A percentile compares a stretch with the other conserved stretches of the same genome.
Evolutionary conservation across 2,888 invertebrate species (phyloP).

Genomic region (Coenonympha arcania): DNA sequence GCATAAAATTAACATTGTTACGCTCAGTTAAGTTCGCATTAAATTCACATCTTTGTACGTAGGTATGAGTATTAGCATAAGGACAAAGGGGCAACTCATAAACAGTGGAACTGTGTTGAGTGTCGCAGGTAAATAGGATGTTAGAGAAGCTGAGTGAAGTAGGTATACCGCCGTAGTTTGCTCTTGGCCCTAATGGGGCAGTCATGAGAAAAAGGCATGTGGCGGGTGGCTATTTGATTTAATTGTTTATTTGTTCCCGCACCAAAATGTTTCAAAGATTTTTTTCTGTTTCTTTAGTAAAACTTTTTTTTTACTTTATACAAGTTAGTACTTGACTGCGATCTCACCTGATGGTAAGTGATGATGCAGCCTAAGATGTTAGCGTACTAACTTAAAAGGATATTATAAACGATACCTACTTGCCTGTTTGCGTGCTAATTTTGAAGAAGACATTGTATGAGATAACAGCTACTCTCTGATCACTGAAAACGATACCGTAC

Average conservation of each 20-base stretch:
- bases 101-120: slow-evolving; percentile 43
- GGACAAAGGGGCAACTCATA: slow-evolving; percentile 44
- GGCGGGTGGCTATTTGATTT: slow-evolving; percentile 20
- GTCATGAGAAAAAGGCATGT: slow-evolving; percentile 28
- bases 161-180: slow-evolving; percentile 21
- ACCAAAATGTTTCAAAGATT: not conserved
- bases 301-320: no score
- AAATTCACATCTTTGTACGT: slow-evolving; percentile 1
- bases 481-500: no score
- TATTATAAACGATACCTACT: no score
- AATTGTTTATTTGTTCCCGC: not conserved
- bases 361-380: no score
- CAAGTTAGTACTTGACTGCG: no score
- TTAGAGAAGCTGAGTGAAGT: slow-evolving; percentile 21
- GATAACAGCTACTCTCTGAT: no score
- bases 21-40: slow-evolving; percentile 1
- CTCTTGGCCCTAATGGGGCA: slow-evolving; percentile 29
- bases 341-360: no score
- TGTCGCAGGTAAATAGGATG: slow-evolving; percentile 46
- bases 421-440: no score
- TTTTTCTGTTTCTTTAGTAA: not conserved
- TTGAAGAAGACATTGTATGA: no score
- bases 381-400: no score
- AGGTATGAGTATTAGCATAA: slow-evolving; percentile 12
- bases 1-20: slow-evolving; percentile 2